Base-by-base conservation (phyloP, 2,888 invertebrate species). In the Tipula vernalis region DNA sequence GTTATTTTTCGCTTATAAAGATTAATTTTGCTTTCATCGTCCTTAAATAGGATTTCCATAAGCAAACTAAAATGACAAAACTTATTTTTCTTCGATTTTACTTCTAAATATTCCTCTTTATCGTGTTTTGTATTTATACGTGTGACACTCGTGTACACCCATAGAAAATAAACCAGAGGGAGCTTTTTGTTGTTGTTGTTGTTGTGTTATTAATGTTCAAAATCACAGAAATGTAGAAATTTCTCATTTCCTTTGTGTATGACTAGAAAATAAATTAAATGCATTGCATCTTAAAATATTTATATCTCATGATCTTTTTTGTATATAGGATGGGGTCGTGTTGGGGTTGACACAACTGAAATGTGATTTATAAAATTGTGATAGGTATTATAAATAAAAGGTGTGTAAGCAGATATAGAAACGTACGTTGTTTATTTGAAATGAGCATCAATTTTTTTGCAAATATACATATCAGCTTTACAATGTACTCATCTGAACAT, bases 1-100 rank as follows among this genome's bases (percentile, higher is more conserved):
- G 71, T 71, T 71, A 71, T 71, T 71, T 71, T 71, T 71, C 71
- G 71, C 71, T 71, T 71, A 71, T 28, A 71, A 71, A 71, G 71
- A 71, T 71, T 71, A 71, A 71, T 71, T 71, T 71, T 71, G 71
- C 71, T 71, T 71, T 71, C 71, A 71, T 71, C 71, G 28, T 71
- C 71, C 71, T 71, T 71, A 71, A 71, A 71, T 71, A 71, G 71
- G 71, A 71, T 71, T 71, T 71, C 71, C 71, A 71, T 71, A 71
- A 71, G 71, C 71, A 71, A 39, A 71, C 28, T 18, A 71, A 71
- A 71, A 12, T 71, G 71, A 71, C 71, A 71, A 71, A 71, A 71
- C 18, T 12, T 71, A 28, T 71, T 51, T 51, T 15, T 51, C 51
- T 51, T 28, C 71, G 71, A 57, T 57, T 57, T 57, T 57, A 15